Percentiles rank a stretch among this genome's conserved stretches.
These are phyloP conservation scores for Smittia aterrima DNA, from an alignment of 2,888 invertebrate species.

Conservation along the genomic window DNA sequence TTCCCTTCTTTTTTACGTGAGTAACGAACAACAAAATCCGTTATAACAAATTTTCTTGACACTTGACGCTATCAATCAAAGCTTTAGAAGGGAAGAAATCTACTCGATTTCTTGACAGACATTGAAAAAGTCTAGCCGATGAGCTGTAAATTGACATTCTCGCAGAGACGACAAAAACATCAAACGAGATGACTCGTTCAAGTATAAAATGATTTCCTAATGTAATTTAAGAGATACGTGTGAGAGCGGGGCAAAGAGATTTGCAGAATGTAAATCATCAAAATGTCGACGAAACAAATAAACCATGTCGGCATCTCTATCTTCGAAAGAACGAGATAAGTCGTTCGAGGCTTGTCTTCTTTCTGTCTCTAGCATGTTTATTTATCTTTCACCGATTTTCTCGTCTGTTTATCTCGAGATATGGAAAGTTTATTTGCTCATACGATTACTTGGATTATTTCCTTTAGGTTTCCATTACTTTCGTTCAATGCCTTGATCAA, in stretches of 20 bases:
- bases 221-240: no score
- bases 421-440: conserved; percentile 6
- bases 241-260: background rate
- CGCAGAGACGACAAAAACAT: background rate
- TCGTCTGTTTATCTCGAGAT: conserved; percentile 11
- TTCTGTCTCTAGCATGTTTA: background rate
- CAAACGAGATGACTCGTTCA: background rate
- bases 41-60: no score
- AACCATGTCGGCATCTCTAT: background rate
- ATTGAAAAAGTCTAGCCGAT: no score
- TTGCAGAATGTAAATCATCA: background rate
- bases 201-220: background rate
- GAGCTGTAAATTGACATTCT: background rate
- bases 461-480: background rate
- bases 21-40: no score
- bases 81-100: no score
- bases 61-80: no score
- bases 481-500: no score
- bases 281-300: background rate
- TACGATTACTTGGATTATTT: conserved; percentile 10
- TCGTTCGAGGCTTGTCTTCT: background rate
- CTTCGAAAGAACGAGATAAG: background rate
- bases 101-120: no score
- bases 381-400: background rate
- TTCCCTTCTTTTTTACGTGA: no score